Percentiles rank a stretch among this genome's conserved stretches.
Evolutionary conservation across 2,113 vertebrate species (phyloP).

Genomic region (Charadrius vociferus): DNA sequence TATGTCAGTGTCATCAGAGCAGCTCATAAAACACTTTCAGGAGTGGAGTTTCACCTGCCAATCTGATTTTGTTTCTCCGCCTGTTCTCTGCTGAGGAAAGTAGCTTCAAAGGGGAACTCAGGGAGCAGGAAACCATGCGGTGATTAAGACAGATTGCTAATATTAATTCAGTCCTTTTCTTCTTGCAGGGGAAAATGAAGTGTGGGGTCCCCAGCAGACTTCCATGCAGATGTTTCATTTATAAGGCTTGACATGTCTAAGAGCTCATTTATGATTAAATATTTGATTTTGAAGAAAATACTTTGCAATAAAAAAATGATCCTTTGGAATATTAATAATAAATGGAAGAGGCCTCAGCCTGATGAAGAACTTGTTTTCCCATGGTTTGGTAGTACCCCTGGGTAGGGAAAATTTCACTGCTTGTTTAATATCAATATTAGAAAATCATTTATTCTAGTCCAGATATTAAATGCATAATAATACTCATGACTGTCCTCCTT

Average conservation of each 20-base stretch:
- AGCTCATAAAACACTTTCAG: slow-evolving; percentile 31
- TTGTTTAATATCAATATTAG: neutral
- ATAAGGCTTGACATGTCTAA: neutral
- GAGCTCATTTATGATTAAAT: neutral
- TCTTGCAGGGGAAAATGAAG: slow-evolving; percentile 4
- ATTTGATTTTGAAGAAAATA: slow-evolving; percentile 30
- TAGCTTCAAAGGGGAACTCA: slow-evolving; percentile 32
- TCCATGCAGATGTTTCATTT: slow-evolving; percentile 25
- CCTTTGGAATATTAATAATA: neutral
- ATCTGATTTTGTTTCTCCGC: slow-evolving; percentile 26
- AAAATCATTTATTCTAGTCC: neutral
- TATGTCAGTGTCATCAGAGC: neutral
- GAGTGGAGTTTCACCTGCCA: slow-evolving; percentile 47
- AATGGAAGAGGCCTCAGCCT: neutral
- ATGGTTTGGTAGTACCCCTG: neutral
- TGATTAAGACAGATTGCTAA: slow-evolving; percentile 60
- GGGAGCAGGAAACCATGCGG: neutral
- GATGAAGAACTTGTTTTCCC: neutral
- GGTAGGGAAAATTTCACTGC: neutral
- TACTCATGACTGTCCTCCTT: neutral
- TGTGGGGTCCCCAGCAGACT: slow-evolving; percentile 1
- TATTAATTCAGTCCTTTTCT: slow-evolving; percentile 39
- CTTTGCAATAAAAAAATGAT: neutral
- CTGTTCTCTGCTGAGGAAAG: neutral
- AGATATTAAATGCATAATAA: neutral